Evolutionary conservation across 2,888 invertebrate genomes (phyloP).

Genomic region (Halocaridina rubra): DNA sequence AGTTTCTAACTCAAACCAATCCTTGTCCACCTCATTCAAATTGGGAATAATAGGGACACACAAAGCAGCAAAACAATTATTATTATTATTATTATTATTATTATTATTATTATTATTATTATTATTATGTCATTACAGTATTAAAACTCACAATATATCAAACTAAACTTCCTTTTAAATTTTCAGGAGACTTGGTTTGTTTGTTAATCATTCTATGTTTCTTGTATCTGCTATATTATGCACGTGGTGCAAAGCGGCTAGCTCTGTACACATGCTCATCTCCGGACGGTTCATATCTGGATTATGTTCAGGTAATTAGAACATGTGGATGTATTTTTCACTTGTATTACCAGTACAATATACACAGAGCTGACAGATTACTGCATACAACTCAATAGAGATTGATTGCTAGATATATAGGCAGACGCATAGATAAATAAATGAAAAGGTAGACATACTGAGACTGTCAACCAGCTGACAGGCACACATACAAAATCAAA

Average conservation of each 20-base stretch:
- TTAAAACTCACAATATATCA: too few relatives aligned
- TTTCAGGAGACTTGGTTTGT: conserved; percentile 10
- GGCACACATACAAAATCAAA: too few relatives aligned
- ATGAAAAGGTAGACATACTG: background rate
- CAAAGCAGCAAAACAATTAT: too few relatives aligned
- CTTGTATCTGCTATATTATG: conserved; percentile 5
- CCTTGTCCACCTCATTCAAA: too few relatives aligned
- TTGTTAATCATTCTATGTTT: conserved; percentile 31
- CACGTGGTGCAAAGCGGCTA: background rate
- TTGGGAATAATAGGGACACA: too few relatives aligned
- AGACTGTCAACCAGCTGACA: too few relatives aligned
- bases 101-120: too few relatives aligned
- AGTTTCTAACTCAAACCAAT: too few relatives aligned
- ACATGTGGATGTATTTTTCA: too few relatives aligned
- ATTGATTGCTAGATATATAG: conserved; percentile 11
- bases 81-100: too few relatives aligned
- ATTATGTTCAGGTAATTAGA: conserved; percentile 30
- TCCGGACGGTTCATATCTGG: conserved; percentile 43
- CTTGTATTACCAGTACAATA: background rate
- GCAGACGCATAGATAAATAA: background rate
- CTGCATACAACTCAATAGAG: background rate
- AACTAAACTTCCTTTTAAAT: too few relatives aligned
- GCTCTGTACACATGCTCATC: conserved; percentile 37
- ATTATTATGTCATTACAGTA: too few relatives aligned
- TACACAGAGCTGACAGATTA: background rate